A percentile compares a stretch with the other conserved stretches of the same genome.
Conservation (phyloP, 2,888 invertebrate genomes). For the Leucoma salicis region DNA sequence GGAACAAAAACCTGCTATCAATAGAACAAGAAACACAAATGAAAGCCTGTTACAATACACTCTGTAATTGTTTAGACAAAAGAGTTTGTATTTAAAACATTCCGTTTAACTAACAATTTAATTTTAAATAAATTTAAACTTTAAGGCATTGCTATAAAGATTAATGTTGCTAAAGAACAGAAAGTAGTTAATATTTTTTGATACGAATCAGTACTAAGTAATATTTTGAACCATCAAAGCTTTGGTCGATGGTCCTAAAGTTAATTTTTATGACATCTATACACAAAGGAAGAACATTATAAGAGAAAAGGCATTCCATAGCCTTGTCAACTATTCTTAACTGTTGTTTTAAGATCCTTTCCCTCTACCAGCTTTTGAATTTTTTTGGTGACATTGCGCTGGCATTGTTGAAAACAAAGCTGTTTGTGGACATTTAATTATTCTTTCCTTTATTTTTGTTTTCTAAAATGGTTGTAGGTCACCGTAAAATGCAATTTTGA, state of each 20-base stretch:
- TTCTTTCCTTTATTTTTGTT: slow-evolving; percentile 36
- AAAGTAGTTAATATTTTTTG: slow-evolving; percentile 26
- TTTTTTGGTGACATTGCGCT: slow-evolving; percentile 46
- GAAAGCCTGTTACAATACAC: slow-evolving; percentile 74
- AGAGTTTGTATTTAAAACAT: slow-evolving; percentile 35
- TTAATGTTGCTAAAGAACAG: slow-evolving; percentile 3
- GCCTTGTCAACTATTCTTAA: slow-evolving; percentile 54
- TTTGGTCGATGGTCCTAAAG: slow-evolving; percentile 69
- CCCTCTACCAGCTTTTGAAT: slow-evolving; percentile 31
- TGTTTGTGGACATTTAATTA: slow-evolving; percentile 54
- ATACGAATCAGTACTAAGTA: slow-evolving; percentile 26
- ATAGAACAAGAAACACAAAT: slow-evolving; percentile 77
- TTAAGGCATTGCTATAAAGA: slow-evolving; percentile 8
- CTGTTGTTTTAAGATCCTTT: slow-evolving; percentile 52
- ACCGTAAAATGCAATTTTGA: slow-evolving; percentile 16
- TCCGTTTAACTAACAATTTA: slow-evolving; percentile 29
- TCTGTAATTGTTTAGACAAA: slow-evolving; percentile 80
- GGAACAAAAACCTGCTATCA: slow-evolving; percentile 70
- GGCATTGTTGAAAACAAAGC: slow-evolving; percentile 47
- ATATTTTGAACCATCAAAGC: slow-evolving; percentile 72
- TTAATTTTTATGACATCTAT: slow-evolving; percentile 76
- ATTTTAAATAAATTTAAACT: slow-evolving; percentile 23
- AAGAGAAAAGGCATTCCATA: slow-evolving; percentile 65
- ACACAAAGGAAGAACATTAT: slow-evolving; percentile 63
- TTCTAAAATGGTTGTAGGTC: slow-evolving; percentile 32